Conservation (phyloP, 2,797 vertebrate genomes). For the Notoglanidium macrostoma region DNA sequence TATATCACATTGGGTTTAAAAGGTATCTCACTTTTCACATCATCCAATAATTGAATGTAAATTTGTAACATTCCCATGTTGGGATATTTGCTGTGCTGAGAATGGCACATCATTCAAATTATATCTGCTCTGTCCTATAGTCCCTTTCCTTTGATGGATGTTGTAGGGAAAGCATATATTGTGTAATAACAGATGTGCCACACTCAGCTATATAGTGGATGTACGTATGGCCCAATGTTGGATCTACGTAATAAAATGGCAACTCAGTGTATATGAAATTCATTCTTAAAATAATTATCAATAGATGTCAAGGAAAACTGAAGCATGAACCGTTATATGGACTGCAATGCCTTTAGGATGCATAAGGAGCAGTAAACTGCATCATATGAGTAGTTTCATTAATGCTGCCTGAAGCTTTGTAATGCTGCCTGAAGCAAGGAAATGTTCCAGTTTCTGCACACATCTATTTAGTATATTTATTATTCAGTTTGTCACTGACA, state of each 20-base stretch:
- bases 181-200: not conserved
- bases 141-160: not conserved
- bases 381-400: conserved; percentile 12
- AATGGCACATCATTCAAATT: not conserved
- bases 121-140: not conserved
- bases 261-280: not conserved
- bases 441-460: not conserved
- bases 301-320: not conserved
- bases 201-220: not conserved
- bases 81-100: not conserved
- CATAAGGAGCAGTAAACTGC: not conserved
- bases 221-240: not conserved
- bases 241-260: not conserved
- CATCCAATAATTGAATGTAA: not conserved
- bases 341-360: conserved; percentile 4
- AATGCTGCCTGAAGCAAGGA: not conserved
- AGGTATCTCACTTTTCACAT: too few species aligned
- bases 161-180: not conserved
- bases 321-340: not conserved
- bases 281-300: conserved; percentile 5
- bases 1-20: too few species aligned
- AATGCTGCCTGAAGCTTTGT: conserved; percentile 3
- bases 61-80: not conserved
- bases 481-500: not conserved
- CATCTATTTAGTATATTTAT: not conserved